phyloP scores from a whole-genome alignment of 2,797 vertebrate species.

The Phoebastria nigripes region DNA sequence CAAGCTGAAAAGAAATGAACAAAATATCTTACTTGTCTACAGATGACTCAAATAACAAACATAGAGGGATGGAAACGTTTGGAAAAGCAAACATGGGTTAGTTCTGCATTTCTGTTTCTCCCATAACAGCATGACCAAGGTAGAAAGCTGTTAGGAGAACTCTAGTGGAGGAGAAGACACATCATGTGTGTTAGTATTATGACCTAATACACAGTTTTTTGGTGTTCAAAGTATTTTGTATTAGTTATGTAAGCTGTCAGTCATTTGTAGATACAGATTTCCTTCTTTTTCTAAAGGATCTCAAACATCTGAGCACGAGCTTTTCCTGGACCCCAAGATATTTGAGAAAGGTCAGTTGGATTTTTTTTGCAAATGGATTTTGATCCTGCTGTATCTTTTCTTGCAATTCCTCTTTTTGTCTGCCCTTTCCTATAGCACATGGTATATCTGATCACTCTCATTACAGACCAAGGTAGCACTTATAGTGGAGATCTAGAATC shows the following conservation, averaged over 20 bases:
- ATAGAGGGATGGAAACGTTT: not conserved
- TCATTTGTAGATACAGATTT: not conserved
- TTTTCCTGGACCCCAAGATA: constrained; percentile 79
- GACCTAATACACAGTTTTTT: not conserved
- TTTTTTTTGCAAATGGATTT: not conserved
- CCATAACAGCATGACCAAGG: not conserved
- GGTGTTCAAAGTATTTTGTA: not conserved
- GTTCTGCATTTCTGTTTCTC: not conserved
- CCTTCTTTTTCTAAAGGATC: constrained; percentile 68
- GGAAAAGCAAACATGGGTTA: not conserved
- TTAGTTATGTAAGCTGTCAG: not conserved
- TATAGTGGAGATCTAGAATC: constrained; percentile 90
- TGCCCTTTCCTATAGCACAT: not conserved
- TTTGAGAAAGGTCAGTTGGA: constrained; percentile 79
- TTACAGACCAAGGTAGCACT: constrained; percentile 85
- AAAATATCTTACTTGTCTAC: not conserved
- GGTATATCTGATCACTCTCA: not conserved
- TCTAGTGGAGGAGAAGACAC: not conserved
- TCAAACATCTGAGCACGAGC: constrained; percentile 78
- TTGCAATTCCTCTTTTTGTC: not conserved
- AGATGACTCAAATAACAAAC: not conserved
- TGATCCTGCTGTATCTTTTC: not conserved
- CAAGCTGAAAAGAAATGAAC: not conserved
- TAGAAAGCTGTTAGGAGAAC: not conserved
- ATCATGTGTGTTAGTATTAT: not conserved